Base-by-base conservation (phyloP, 2,888 invertebrate species). In the Folsomia manolachei region DNA sequence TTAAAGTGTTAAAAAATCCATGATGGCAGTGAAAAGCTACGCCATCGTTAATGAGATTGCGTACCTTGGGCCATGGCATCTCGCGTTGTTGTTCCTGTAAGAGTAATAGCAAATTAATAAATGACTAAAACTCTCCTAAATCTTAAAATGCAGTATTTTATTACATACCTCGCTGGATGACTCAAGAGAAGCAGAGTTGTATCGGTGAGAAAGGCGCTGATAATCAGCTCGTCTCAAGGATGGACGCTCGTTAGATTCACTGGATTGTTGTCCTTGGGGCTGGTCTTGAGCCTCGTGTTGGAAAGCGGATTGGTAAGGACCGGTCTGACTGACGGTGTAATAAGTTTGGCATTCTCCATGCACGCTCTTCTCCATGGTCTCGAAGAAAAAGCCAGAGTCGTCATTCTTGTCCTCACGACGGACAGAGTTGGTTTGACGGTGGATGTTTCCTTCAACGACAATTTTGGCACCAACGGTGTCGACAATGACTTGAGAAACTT, bases 321-420 rank as follows among this genome's bases (percentile, higher is more conserved):
- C 76, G 63, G 76, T 77, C 70, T 78, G 79, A 27, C 74, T 71
- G 63, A 81, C 73, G 53, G 75, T 76, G 82, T 83, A 83, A 60
- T 81, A 75, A 21, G 82, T 82, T 75, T 82, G 81, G 75, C 83
- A 83, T 65, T 82, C 81, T 67, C 83, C 83, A 25, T 79, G 80
- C 27, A 82, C 79, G 75, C 82, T 79, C 18, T 82, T 79, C 82
- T 83, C 81, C 76, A 76, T 71, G 18, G 71, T 73, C 68, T 80
- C 74, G 74, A 79, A 81, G 75, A 76, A 78, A 67, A 74, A 78
- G 26, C 78, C 79, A 68, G 78, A 75, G 67, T 76, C 75, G 61
- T 75, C 71, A 68, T 79, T 74, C 51, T 75, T 68, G 39, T 75
- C 72, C 11, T 73, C 70, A 63, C 61, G 76, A 70, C 76, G 73